These are phyloP conservation scores for Scarus forsteni DNA, from an alignment of 2,797 vertebrate species.

Conservation along the genomic window DNA sequence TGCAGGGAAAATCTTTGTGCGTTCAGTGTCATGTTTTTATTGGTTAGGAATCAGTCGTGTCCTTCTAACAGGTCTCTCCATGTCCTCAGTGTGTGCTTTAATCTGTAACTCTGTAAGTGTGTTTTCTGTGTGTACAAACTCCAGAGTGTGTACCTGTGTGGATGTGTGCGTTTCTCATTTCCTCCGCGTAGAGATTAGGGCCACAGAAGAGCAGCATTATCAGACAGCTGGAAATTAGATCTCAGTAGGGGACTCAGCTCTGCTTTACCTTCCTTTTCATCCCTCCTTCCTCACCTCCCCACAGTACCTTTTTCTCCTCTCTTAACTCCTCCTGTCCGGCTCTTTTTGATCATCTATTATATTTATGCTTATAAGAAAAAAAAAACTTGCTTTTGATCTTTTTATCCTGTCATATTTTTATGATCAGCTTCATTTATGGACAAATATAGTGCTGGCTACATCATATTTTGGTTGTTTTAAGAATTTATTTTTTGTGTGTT, in stretches of 20 bases:
- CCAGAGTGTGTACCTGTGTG: constrained; percentile 26
- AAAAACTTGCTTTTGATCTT: too few species aligned
- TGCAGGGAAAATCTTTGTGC: constrained; percentile 1
- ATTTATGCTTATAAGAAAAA: too few species aligned
- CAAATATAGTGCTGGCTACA: too few species aligned
- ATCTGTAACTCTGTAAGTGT: constrained; percentile 6
- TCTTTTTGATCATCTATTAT: too few species aligned
- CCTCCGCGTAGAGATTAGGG: constrained; percentile 75
- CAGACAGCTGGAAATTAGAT: constrained; percentile 80
- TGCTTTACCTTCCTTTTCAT: constrained; percentile 59
- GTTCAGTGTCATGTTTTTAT: constrained; percentile 5
- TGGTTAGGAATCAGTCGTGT: constrained; percentile 2
- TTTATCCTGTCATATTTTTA: too few species aligned
- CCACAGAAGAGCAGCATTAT: constrained; percentile 75
- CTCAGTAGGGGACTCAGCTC: constrained; percentile 64
- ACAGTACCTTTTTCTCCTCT: constrained; percentile 9
- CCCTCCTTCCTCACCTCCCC: constrained; percentile 52
- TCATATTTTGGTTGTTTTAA: too few species aligned
- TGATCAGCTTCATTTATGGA: too few species aligned
- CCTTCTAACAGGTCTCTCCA: constrained; percentile 8
- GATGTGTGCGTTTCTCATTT: constrained; percentile 75
- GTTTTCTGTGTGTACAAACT: constrained; percentile 44
- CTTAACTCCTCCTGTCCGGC: constrained; percentile 11
- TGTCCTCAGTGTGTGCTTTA: background rate
- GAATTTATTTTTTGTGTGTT: too few species aligned